A percentile compares a stretch with the other conserved stretches of the same genome.
Evolutionary conservation across 2,888 invertebrate species (phyloP).

Genomic region (Dasypolia templi): DNA sequence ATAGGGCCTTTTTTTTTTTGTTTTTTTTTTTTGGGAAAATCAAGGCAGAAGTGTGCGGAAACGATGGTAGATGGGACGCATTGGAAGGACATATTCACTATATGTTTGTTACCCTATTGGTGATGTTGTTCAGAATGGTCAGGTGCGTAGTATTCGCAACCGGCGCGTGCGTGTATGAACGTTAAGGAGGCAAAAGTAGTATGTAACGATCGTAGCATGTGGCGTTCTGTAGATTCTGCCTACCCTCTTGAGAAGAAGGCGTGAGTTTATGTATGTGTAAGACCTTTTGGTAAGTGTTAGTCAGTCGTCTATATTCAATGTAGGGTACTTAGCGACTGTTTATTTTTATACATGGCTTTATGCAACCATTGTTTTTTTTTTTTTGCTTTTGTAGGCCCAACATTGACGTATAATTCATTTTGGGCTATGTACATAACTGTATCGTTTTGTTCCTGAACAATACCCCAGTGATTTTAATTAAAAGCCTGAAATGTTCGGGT

Average conservation of each 20-base stretch:
- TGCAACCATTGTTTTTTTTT: slow-evolving; percentile 34
- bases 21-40: neutral
- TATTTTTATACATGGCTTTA: slow-evolving; percentile 34
- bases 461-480: slow-evolving; percentile 60
- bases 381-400: slow-evolving; percentile 49
- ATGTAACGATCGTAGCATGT: neutral
- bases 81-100: neutral
- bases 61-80: neutral
- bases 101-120: neutral
- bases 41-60: neutral
- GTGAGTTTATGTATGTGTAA: no score
- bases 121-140: neutral
- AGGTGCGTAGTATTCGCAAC: neutral
- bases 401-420: slow-evolving; percentile 55
- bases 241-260: neutral
- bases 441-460: slow-evolving; percentile 56
- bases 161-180: neutral
- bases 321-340: slow-evolving; percentile 29
- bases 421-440: slow-evolving; percentile 36
- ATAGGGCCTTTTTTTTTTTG: neutral
- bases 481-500: slow-evolving; percentile 46
- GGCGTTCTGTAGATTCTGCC: neutral
- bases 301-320: neutral
- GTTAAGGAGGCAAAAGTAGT: neutral
- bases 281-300: neutral